phyloP scores from a whole-genome alignment of 2,888 invertebrate genomes.

The Venusia cambrica region DNA sequence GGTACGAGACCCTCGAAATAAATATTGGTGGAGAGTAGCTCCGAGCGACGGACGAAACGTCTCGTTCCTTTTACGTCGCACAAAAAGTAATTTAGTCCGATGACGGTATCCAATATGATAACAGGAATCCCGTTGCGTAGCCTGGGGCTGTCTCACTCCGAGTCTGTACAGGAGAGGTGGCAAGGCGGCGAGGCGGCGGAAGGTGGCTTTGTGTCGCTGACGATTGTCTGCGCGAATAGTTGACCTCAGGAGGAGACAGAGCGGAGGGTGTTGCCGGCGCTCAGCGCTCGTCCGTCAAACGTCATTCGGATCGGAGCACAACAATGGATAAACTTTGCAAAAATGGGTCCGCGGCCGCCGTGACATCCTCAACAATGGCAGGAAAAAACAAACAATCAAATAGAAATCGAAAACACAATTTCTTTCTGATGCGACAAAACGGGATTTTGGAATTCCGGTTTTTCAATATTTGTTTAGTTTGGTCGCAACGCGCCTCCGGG shows the following conservation, averaged over 20 bases:
- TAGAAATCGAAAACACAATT: constrained; percentile 79
- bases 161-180: constrained; percentile 40
- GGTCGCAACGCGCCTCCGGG: constrained; percentile 48
- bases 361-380: constrained; percentile 67
- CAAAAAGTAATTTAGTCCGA: constrained; percentile 72
- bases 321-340: constrained; percentile 75
- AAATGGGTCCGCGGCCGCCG: constrained; percentile 71
- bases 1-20: constrained; percentile 51
- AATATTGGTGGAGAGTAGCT: constrained; percentile 64
- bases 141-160: constrained; percentile 48
- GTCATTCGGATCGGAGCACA: constrained; percentile 69
- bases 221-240: constrained; percentile 36
- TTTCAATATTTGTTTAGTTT: constrained; percentile 62
- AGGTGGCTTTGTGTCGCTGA: constrained; percentile 50
- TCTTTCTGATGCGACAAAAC: constrained; percentile 72
- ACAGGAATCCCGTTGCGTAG: constrained; percentile 76
- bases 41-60: constrained; percentile 53
- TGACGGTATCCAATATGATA: constrained; percentile 71
- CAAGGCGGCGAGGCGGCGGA: constrained; percentile 37
- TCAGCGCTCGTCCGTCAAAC: constrained; percentile 65
- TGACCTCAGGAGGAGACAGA: constrained; percentile 42
- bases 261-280: constrained; percentile 37
- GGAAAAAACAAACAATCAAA: constrained; percentile 77
- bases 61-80: constrained; percentile 59
- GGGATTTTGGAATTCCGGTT: constrained; percentile 81